These are phyloP conservation scores for Miniopterus natalensis DNA, from an alignment of 2,113 vertebrate species.

Conservation along the genomic window DNA sequence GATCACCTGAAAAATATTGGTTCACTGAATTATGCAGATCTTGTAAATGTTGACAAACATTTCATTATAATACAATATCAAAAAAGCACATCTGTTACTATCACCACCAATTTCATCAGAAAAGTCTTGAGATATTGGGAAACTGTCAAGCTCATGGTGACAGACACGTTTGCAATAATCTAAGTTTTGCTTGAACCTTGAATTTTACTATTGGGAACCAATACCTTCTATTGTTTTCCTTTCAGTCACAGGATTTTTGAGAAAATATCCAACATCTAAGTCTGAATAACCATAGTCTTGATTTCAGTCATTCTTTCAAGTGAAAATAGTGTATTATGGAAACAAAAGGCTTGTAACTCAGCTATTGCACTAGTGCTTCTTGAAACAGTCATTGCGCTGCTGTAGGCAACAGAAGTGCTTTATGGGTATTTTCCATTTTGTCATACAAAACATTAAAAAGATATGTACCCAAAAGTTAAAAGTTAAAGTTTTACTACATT, in stretches of 20 bases:
- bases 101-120: neutral
- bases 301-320: neutral
- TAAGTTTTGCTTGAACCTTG: neutral
- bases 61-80: neutral
- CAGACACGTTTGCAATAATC: neutral
- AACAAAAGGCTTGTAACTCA: neutral
- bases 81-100: neutral
- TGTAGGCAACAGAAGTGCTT: neutral
- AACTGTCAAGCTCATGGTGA: neutral
- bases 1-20: neutral
- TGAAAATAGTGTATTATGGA: neutral
- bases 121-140: neutral
- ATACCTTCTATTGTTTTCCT: slow-evolving; percentile 19
- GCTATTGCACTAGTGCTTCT: neutral
- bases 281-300: neutral
- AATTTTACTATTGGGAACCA: slow-evolving; percentile 12
- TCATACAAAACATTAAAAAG: neutral
- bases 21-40: neutral
- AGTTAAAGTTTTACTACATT: neutral
- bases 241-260: neutral
- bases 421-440: neutral
- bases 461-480: neutral
- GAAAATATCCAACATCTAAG: neutral
- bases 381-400: neutral
- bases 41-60: neutral